phyloP scores from a whole-genome alignment of 2,113 vertebrate genomes.

The Pelmatolapia mariae region DNA sequence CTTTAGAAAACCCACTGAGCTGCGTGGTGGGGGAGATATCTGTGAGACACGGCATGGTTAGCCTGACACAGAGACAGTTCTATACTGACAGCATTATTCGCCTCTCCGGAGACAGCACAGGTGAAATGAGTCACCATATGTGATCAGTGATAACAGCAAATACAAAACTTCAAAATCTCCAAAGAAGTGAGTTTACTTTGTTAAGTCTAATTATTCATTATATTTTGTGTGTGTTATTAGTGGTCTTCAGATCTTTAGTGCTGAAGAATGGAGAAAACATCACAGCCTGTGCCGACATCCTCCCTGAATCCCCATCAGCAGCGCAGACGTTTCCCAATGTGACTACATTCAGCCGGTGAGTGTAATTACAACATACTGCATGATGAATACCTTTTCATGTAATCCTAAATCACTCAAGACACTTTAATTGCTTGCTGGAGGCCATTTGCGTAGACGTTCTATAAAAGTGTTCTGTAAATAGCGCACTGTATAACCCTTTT shows the following conservation, averaged over 20 bases:
- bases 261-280: constrained; percentile 23
- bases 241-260: constrained; percentile 62
- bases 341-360: constrained; percentile 63
- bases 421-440: not conserved
- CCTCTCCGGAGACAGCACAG: constrained; percentile 69
- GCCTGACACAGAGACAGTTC: constrained; percentile 43
- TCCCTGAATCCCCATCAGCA: constrained; percentile 59
- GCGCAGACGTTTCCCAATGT: constrained; percentile 58
- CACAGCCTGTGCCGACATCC: constrained; percentile 61
- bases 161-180: not conserved
- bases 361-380: not conserved
- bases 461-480: not conserved
- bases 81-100: constrained; percentile 57
- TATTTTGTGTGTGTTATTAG: constrained; percentile 27
- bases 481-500: not conserved
- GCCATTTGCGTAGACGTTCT: not conserved
- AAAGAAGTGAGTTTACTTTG: not conserved
- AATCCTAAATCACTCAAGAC: not conserved
- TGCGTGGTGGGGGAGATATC: constrained; percentile 72
- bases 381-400: not conserved
- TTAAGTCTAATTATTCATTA: not conserved
- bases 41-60: constrained; percentile 50
- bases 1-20: constrained; percentile 40
- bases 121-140: constrained; percentile 30
- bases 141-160: not conserved